phyloP scores from a whole-genome alignment of 2,113 vertebrate species.

The Numenius arquata region DNA sequence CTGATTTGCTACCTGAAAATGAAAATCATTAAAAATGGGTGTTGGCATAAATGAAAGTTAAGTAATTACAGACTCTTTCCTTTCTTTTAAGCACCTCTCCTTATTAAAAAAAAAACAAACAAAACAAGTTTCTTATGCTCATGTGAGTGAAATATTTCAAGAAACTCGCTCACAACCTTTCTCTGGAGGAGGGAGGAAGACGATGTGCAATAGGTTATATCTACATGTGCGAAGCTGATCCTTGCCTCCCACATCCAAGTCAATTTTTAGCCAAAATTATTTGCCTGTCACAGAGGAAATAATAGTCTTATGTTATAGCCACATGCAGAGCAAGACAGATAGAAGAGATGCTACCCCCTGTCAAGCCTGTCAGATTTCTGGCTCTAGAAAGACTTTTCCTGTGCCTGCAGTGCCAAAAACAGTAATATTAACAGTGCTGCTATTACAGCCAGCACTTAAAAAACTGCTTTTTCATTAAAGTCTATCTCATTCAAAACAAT shows the following conservation, averaged over 20 bases:
- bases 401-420: background rate
- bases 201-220: background rate
- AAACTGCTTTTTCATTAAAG: background rate
- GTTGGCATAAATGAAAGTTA: background rate
- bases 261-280: conserved; percentile 10
- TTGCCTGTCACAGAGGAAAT: background rate
- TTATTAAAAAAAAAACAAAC: background rate
- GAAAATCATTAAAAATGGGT: background rate
- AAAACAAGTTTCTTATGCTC: background rate
- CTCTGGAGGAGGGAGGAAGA: background rate
- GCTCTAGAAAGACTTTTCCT: conserved; percentile 30
- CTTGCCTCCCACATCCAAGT: background rate
- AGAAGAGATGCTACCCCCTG: background rate
- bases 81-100: background rate
- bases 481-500: background rate
- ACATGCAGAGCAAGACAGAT: background rate
- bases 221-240: background rate
- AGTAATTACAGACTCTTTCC: background rate
- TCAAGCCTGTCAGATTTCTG: conserved; percentile 38
- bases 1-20: background rate
- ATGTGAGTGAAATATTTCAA: background rate
- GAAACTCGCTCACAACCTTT: background rate
- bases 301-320: background rate
- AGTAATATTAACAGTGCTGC: background rate
- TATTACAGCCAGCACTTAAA: background rate